Base-by-base conservation (phyloP, 2,888 invertebrate species). In the Nysson spinosus region DNA sequence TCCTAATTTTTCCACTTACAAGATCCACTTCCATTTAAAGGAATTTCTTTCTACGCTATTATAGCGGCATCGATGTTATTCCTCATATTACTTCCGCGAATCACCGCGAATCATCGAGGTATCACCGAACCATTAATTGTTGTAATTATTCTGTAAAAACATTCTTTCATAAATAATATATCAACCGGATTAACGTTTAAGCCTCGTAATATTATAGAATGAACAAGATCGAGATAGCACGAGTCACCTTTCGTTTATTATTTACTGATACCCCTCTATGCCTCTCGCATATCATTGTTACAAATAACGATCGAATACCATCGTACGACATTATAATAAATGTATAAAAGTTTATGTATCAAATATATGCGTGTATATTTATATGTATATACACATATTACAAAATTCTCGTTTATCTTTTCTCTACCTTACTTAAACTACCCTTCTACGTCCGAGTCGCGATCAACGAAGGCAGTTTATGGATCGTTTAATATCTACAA, bases 341-440 rank as follows among this genome's bases (percentile, higher is more conserved):
- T 80, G 82, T 81, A 82, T 81, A 82, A 82, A 82, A 81, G n/a
- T 77, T 78, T 77, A 81, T 69, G 79, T 81, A 79, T 78, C 69
- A 78, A 77, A 82, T 82, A 82, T 77, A 81, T 76, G 68, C 65
- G 64, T 78, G 62, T 75, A 69, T 74, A 40, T 73, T 63, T 47
- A 63, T 72, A 40, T 58, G 40, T 65, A 58, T 74, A 63, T 76
- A 46, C 46, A 66, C 47, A 67, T 50, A 64, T 66, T 52, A 60
- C 40, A 35, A 46, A 51, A 26, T 24, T 43, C 56, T 24, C 44
- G 40, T 20, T 40, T 5, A 42, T 64, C 42, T 54, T 37, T 17
- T 35, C 20, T 40, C 7, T 11, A 19, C 12, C 46, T 63, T n/a
- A n/a, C n/a, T n/a, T n/a, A n/a, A n/a, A 9, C 43, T 30, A 6